These are phyloP conservation scores for Hyalella azteca DNA, from an alignment of 2,888 invertebrate genomes.

Conservation along the genomic window DNA sequence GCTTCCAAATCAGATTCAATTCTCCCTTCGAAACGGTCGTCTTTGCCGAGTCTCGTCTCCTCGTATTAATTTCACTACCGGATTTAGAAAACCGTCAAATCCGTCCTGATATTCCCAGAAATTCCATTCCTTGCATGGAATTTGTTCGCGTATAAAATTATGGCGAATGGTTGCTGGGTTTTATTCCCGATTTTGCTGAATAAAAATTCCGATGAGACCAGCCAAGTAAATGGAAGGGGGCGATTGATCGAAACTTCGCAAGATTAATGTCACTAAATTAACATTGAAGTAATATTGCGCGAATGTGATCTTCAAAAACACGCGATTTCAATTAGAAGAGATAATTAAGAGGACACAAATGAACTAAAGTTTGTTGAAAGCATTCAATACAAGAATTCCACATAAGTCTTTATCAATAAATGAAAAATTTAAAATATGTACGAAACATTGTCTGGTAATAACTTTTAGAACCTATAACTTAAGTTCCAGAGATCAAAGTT, in stretches of 20 bases:
- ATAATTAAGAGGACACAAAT: background rate
- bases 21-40: too few relatives aligned
- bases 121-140: background rate
- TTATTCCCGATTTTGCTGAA: constrained; percentile 5
- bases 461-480: background rate
- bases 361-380: background rate
- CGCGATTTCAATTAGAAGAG: background rate
- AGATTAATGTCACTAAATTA: too few relatives aligned
- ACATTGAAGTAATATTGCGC: background rate
- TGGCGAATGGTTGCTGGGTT: background rate
- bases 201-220: background rate
- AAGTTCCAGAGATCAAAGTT: background rate
- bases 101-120: background rate
- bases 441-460: background rate
- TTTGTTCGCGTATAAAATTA: constrained; percentile 17
- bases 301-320: background rate
- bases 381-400: background rate
- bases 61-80: constrained; percentile 10
- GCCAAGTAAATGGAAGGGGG: background rate
- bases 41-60: background rate
- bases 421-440: background rate
- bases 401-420: background rate
- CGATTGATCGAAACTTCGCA: background rate
- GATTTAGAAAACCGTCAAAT: constrained; percentile 20
- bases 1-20: background rate